These are phyloP conservation scores for Melitaea athalia DNA, from an alignment of 2,888 invertebrate genomes.

Conservation along the genomic window DNA sequence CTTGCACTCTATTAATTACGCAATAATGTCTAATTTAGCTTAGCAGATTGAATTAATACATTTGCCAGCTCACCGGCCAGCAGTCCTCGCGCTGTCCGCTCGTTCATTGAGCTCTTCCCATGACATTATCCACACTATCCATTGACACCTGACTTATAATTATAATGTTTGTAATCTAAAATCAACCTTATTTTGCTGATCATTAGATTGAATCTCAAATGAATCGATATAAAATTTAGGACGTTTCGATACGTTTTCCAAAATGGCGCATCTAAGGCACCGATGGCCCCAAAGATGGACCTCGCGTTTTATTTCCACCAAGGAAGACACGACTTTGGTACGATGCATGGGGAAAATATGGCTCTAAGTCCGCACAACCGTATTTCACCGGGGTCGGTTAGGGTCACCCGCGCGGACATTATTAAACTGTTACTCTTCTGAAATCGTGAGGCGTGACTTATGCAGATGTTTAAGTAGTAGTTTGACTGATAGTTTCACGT, in stretches of 20 bases:
- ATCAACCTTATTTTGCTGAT: not conserved
- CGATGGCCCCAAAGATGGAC: conserved; percentile 82
- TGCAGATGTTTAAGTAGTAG: conserved; percentile 78
- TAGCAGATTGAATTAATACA: conserved; percentile 52
- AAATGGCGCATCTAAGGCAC: conserved; percentile 79
- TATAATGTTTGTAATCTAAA: conserved; percentile 24
- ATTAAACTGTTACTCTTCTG: conserved; percentile 78
- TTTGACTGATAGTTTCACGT: conserved; percentile 80
- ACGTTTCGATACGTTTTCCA: conserved; percentile 45
- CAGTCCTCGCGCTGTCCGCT: conserved; percentile 79
- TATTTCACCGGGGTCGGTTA: conserved; percentile 76
- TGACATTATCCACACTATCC: conserved; percentile 72
- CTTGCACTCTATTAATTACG: conserved; percentile 44
- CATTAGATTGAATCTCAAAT: conserved; percentile 25
- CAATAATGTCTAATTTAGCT: conserved; percentile 54
- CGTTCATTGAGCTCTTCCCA: conserved; percentile 82
- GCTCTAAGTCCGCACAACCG: conserved; percentile 77
- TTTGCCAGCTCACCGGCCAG: conserved; percentile 67
- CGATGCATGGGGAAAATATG: conserved; percentile 80
- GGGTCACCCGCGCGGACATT: conserved; percentile 78
- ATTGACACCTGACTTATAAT: conserved; percentile 50
- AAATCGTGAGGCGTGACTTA: conserved; percentile 80
- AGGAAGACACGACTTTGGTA: conserved; percentile 80
- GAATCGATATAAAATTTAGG: conserved; percentile 38
- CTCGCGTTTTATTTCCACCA: conserved; percentile 80